Base-by-base conservation (phyloP, 2,888 invertebrate species). In the Scotopteryx bipunctaria region DNA sequence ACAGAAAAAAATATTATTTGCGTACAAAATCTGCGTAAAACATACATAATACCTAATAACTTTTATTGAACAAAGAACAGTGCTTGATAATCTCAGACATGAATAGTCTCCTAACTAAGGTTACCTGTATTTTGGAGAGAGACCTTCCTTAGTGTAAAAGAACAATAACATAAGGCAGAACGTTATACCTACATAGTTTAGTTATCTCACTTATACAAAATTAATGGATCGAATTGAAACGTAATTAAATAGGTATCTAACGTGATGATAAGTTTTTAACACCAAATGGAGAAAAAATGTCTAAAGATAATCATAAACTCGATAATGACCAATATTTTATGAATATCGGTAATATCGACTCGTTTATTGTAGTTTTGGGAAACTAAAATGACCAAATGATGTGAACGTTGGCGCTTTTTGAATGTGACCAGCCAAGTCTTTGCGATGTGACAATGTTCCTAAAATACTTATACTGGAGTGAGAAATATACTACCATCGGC, bases 351-450 rank as follows among this genome's bases (percentile, higher is more conserved):
- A 17, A 56, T 53, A 9, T 51, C 47, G 55, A 25, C 35, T 55
- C 54, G 53, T 52, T 45, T 45, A 63, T 45, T 50, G 55, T 57
- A 52, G 44, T 35, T 37, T 35, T 46, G 29, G 36, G 35, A n/a
- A 54, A 45, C 25, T 42, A 43, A 32, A 33, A 43, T 42, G 50
- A 47, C 37, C 42, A 55, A n/a, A n/a, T 23, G 23, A 21, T 29
- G 32, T 42, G 41, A 9, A 37, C 9, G 37, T 42, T 25, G 31
- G 9, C 21, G 21, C 25, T 31, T 40, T 25, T 42, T 41, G 21
- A 41, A 23, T 45, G 27, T 35, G 33, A 16, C 43, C 44, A 31
- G 44, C 40, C 35, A 40, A 46, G 31, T 35, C 23, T 13, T n/a
- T 16, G 6, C 19, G 11, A 11, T 23, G 9, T 17, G 17, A 2